Evolutionary conservation across 2,888 invertebrate genomes (phyloP), one percentile per base, ranked within the genome.

Genomic region (Eristalis arbustorum): DNA sequence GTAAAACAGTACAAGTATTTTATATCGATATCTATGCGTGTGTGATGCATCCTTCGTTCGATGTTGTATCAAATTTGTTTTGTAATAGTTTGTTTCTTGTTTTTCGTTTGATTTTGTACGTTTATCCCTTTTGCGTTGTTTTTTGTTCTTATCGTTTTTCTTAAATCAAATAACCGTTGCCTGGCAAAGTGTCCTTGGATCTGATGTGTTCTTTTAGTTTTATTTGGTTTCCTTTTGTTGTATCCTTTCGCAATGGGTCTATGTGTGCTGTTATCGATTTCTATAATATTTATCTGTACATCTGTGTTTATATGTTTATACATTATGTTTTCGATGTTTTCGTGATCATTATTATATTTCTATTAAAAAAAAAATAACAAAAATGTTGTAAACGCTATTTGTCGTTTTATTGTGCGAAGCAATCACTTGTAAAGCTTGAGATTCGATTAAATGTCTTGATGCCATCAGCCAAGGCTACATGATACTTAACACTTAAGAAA

Each of bases 181-280:
- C 77, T 85, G 81, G 77, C 68, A 81, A 81, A 64, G 81, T 23
- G 77, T 77, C 85, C 77, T 85, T 77, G 82, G 82, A 82, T 82
- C 75, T 71, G 57, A 37, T 59, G 66, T 76, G 25, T 76, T 34
- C 13, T 66, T 49, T 72, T 23, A 14, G 31, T 66, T 56, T 59
- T 42, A 25, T n/a, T n/a, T 31, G 3, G 40, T 40, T 59, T 57
- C 18, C 34, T 59, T 37, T 40, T 59, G 22, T 56, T 23, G 13
- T 42, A 23, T 40, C 31, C 23, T 71, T 79, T 79, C 75, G 87
- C 83, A 83, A 87, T 87, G 87, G 87, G 87, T 87, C 82, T 83
- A 87, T 83, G 87, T 87, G 87, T 87, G 83, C 75, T 87, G 78
- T 83, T 78, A 87, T 87, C 68, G 68, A 83, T 83, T 75, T 82